Evolutionary conservation across 2,888 invertebrate genomes (phyloP), one percentile per base, ranked within the genome.

Genomic region (Listrodromus nycthemerus): DNA sequence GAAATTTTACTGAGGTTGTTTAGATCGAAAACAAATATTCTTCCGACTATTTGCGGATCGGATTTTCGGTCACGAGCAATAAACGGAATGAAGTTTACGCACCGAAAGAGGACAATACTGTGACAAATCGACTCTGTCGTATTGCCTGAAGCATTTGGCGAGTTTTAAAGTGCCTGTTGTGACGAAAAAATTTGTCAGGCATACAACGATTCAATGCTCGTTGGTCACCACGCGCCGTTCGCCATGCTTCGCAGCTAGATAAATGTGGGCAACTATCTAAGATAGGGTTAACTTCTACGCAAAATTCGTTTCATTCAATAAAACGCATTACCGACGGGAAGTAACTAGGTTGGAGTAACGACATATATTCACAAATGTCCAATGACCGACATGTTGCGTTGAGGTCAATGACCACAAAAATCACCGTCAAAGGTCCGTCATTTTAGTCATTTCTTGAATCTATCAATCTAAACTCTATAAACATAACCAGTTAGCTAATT

Each of bases 101-200:
- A 89, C 89, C 77, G 69, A 84, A 85, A 24, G 82, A 86, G 67
- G 76, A 80, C n/a, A 86, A 79, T 75, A 83, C 82, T 70, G 73
- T 86, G 21, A 86, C 74, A 33, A 88, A 21, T 55, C 85, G 74
- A 48, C 79, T 52, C 13, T 84, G 55, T 37, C 71, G 82, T 1
- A 86, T 24, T 83, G 85, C 83, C 52, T 87, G 87, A 77, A 89
- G 84, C 89, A 90, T 90, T 86, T 79, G 79, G 37, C 16, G 13
- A 1, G n/a, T 65, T 41, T 79, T 50, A 45, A 10, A 41, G 30
- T 73, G 52, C 27, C 33, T 27, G 27, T 0, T n/a, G 61, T 45
- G 61, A 61, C 30, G 45, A 73, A 45, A 48, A 58, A 61, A 61
- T 21, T 66, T 4, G 21, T 21, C 6, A 6, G 13, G 10, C 8